Conservation (phyloP, 2,797 vertebrate genomes). For the Acanthornis magna region DNA sequence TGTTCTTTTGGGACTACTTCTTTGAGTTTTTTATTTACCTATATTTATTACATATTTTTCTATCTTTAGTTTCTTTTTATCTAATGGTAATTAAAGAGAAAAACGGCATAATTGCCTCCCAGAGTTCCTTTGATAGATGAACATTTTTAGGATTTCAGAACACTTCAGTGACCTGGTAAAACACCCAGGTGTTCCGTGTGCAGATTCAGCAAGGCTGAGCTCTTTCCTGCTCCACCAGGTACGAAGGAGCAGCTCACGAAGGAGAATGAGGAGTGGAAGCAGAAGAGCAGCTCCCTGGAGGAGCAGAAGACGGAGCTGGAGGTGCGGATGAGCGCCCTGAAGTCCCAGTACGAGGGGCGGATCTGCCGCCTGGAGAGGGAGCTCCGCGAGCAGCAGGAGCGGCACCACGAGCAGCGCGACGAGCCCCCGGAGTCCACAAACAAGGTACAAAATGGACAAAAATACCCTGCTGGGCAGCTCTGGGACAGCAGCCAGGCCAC, state of each 20-base stretch:
- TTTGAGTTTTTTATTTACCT: neutral
- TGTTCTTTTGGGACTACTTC: neutral
- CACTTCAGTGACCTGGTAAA: neutral
- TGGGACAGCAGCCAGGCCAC: neutral
- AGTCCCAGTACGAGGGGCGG: constrained; percentile 95
- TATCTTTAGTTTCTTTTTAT: neutral
- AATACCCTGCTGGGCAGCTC: neutral
- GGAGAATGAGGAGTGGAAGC: constrained; percentile 93
- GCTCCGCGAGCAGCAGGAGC: constrained; percentile 91
- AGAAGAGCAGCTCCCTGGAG: constrained; percentile 76
- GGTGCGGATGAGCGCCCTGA: constrained; percentile 90
- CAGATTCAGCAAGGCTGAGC: neutral
- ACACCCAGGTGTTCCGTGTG: neutral
- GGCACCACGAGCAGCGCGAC: constrained; percentile 90
- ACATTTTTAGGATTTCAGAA: neutral
- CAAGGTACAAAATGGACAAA: constrained; percentile 75
- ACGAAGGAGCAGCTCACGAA: constrained; percentile 87
- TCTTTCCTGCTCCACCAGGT: constrained; percentile 65
- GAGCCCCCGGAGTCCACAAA: constrained; percentile 86
- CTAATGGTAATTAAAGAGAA: neutral
- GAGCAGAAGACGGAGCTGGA: constrained; percentile 93
- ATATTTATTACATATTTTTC: neutral
- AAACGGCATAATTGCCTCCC: neutral
- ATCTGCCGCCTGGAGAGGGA: constrained; percentile 92
- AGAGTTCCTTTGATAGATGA: neutral